These are phyloP conservation scores for Rhabdornis inornatus DNA, from an alignment of 2,113 vertebrate species.

Conservation along the genomic window DNA sequence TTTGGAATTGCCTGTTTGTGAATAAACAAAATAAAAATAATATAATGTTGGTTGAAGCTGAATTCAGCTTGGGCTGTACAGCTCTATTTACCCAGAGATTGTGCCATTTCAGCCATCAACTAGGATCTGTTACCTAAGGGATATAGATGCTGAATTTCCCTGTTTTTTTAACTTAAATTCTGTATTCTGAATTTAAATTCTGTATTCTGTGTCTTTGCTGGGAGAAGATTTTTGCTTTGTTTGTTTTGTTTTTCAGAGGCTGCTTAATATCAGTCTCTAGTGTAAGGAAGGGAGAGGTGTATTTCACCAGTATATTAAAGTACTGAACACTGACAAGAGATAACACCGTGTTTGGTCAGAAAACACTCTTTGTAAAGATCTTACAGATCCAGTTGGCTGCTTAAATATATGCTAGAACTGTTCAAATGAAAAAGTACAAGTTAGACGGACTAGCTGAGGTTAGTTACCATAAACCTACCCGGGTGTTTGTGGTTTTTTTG, in stretches of 20 bases:
- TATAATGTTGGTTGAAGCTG: neutral
- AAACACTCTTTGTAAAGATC: neutral
- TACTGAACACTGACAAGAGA: neutral
- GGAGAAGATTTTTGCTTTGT: neutral
- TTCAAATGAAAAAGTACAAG: neutral
- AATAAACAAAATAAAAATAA: neutral
- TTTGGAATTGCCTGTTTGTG: neutral
- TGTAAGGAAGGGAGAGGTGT: neutral
- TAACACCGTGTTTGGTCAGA: neutral
- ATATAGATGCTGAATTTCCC: neutral
- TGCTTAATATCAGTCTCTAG: neutral
- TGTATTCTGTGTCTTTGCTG: neutral
- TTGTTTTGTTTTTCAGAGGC: neutral
- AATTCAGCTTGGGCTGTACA: neutral
- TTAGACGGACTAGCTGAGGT: neutral
- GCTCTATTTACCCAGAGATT: neutral
- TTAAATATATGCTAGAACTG: neutral
- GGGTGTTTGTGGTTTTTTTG: neutral
- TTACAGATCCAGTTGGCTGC: neutral
- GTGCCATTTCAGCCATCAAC: neutral
- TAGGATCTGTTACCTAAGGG: neutral
- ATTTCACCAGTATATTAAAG: neutral
- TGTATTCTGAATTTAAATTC: neutral
- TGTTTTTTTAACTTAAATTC: neutral
- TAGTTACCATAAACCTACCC: neutral